Evolutionary conservation across 2,888 invertebrate species (phyloP).

Genomic region (Dicycla oo): DNA sequence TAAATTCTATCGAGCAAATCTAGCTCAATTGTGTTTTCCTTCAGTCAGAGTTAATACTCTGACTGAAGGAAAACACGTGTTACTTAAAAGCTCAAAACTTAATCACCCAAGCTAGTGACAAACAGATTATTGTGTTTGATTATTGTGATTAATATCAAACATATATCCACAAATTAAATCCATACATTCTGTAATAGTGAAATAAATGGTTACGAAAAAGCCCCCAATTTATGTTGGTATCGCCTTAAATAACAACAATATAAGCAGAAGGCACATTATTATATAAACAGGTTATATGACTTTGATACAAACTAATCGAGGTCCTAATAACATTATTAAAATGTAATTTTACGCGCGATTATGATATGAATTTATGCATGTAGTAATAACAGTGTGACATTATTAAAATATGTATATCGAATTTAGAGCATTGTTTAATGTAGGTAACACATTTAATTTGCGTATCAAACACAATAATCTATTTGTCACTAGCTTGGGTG

Average conservation of each 20-base stretch:
- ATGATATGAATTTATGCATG: slow-evolving; percentile 30
- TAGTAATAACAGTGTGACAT: slow-evolving; percentile 26
- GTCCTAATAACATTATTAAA: slow-evolving; percentile 32
- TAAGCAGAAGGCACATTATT: slow-evolving; percentile 21
- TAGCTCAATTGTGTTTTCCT: no score
- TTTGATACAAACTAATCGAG: slow-evolving; percentile 27
- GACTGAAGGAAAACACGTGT: no score
- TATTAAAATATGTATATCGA: slow-evolving; percentile 33
- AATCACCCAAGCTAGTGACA: no score
- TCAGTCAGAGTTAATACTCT: no score
- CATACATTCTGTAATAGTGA: no score
- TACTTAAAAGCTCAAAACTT: no score
- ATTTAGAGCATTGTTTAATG: slow-evolving; percentile 13
- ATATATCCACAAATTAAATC: no score
- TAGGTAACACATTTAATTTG: slow-evolving; percentile 23
- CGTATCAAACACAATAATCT: neutral
- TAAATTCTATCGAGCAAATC: no score
- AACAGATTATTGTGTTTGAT: no score
- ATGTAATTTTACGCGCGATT: slow-evolving; percentile 42
- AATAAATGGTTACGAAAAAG: no score
- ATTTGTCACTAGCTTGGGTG: slow-evolving; percentile 1
- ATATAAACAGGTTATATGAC: slow-evolving; percentile 40
- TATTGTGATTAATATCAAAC: no score
- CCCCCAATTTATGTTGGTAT: no score
- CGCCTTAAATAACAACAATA: slow-evolving; percentile 18